A percentile compares a stretch with the other conserved stretches of the same genome.
Evolutionary conservation across 2,113 vertebrate genomes (phyloP).

Genomic region (Mixornis gularis): DNA sequence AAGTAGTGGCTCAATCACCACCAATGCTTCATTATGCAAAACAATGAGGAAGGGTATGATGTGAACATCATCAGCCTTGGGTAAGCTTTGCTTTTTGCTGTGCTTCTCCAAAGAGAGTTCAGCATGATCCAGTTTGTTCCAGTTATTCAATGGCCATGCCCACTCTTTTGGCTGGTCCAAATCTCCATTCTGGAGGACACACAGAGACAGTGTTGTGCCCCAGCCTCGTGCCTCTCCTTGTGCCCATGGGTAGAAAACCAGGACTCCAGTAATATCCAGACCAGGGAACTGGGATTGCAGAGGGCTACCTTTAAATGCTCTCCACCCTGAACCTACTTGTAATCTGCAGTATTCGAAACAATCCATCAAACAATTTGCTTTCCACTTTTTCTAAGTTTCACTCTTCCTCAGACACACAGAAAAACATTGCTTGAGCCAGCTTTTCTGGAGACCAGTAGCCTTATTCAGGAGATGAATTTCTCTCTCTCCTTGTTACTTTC

Average conservation of each 20-base stretch:
- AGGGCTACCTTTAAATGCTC: neutral
- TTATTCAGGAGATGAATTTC: neutral
- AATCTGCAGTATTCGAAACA: neutral
- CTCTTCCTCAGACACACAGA: neutral
- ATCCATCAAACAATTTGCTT: neutral
- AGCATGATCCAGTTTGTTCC: too few species aligned
- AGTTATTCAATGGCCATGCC: too few species aligned
- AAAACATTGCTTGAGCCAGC: neutral
- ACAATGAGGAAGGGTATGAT: neutral
- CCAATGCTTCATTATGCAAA: neutral
- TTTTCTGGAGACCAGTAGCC: neutral
- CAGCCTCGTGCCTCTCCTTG: accelerated
- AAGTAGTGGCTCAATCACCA: accelerated
- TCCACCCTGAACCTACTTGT: neutral
- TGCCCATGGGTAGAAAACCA: neutral
- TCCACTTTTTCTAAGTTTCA: neutral
- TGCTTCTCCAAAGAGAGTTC: neutral
- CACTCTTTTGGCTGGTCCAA: neutral
- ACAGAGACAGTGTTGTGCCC: accelerated
- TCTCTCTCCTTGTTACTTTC: neutral
- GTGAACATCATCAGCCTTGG: neutral
- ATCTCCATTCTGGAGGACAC: neutral
- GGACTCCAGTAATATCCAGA: neutral
- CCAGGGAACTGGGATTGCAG: neutral
- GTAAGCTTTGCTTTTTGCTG: neutral